A percentile compares a stretch with the other conserved stretches of the same genome.
phyloP scores from a whole-genome alignment of 1,140 invertebrate genomes.

The Daktulosphaira vitifoliae region DNA sequence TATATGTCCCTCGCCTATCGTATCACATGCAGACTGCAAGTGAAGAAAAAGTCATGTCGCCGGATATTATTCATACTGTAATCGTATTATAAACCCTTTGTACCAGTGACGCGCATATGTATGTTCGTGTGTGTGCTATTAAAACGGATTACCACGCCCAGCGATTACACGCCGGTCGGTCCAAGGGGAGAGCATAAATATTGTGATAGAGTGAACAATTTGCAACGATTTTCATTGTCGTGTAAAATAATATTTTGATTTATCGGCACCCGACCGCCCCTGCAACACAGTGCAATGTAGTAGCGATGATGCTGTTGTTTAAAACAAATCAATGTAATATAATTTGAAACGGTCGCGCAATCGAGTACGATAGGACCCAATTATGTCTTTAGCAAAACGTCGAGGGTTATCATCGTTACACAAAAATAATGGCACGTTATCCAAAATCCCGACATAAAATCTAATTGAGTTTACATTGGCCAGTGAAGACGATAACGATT shows the following conservation, averaged over 20 bases:
- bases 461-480: too few species aligned
- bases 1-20: background rate
- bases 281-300: too few species aligned
- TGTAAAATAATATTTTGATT: too few species aligned
- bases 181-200: conserved; percentile 20
- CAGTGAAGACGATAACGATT: too few species aligned
- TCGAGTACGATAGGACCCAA: conserved; percentile 16
- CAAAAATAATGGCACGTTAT: too few species aligned
- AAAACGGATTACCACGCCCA: conserved; percentile 32
- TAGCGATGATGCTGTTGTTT: too few species aligned
- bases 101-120: too few species aligned
- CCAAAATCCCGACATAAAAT: too few species aligned
- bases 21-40: too few species aligned
- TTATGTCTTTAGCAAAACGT: conserved; percentile 18
- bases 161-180: conserved; percentile 15
- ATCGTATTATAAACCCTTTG: conserved; percentile 26
- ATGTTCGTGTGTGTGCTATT: conserved; percentile 13
- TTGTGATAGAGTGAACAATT: conserved; percentile 29
- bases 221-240: conserved; percentile 30
- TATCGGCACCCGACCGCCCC: conserved; percentile 15
- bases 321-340: conserved; percentile 13
- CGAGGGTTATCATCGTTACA: too few species aligned
- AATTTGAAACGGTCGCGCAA: background rate
- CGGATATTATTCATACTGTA: background rate
- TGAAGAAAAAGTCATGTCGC: conserved; percentile 14